Evolutionary conservation across 1,140 invertebrate genomes (phyloP).

Genomic region (Cotesia chilonis): DNA sequence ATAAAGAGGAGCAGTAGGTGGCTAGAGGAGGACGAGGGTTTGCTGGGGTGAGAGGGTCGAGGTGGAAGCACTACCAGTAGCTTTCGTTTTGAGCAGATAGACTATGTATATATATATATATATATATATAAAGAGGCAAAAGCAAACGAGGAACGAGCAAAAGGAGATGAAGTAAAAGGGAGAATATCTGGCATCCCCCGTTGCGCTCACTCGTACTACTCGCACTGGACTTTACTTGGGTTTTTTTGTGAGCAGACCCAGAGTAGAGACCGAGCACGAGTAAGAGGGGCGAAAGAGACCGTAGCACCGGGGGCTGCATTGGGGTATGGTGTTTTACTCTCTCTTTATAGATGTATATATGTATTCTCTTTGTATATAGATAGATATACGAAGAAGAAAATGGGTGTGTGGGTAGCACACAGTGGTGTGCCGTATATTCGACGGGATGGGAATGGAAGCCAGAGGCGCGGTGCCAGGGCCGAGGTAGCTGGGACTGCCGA

Average conservation of each 20-base stretch:
- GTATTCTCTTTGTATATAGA: too few species aligned
- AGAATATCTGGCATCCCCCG: constrained; percentile 51
- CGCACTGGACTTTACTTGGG: constrained; percentile 54
- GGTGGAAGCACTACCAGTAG: constrained; percentile 10
- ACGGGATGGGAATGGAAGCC: neutral
- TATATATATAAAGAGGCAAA: constrained; percentile 5
- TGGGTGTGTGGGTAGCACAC: neutral
- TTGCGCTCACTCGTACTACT: constrained; percentile 45
- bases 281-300: constrained; percentile 26
- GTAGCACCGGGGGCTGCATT: constrained; percentile 30
- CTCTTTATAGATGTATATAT: too few species aligned
- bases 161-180: constrained; percentile 47
- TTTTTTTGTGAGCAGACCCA: constrained; percentile 45
- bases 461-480: constrained; percentile 12
- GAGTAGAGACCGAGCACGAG: constrained; percentile 16
- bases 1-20: constrained; percentile 17
- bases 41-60: neutral
- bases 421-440: too few species aligned
- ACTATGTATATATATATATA: too few species aligned
- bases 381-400: neutral
- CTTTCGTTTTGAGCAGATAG: constrained; percentile 4
- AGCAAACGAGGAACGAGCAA: constrained; percentile 48
- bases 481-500: constrained; percentile 9
- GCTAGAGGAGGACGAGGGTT: neutral
- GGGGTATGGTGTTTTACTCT: neutral